A percentile compares a stretch with the other conserved stretches of the same genome.
phyloP scores from a whole-genome alignment of 2,888 invertebrate genomes.

The Philonicus albiceps region DNA sequence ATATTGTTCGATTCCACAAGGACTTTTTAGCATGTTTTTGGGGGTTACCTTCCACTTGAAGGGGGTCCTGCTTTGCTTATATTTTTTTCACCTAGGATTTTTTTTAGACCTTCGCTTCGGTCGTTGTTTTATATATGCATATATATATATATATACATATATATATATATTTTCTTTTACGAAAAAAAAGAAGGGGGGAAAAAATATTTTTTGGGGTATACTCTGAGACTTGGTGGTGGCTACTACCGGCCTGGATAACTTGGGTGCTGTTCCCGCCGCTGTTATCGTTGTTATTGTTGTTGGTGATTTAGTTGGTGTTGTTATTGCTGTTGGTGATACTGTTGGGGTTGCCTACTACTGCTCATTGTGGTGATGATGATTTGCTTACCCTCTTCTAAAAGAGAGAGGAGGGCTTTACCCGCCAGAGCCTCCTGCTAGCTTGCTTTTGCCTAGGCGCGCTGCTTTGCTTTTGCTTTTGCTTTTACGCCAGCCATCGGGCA shows the following conservation, averaged over 20 bases:
- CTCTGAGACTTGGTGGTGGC: not conserved
- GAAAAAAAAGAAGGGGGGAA: not conserved
- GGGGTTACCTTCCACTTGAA: conserved; percentile 1
- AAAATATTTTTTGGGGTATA: conserved; percentile 14
- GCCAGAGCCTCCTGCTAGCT: not conserved
- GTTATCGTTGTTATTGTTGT: not conserved
- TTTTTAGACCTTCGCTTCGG: not conserved
- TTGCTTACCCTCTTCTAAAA: conserved; percentile 21
- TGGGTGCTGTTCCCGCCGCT: not conserved
- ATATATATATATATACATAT: not conserved
- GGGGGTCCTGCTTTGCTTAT: not conserved
- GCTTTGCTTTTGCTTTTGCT: not conserved
- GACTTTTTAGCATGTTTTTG: conserved; percentile 4
- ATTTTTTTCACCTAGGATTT: not conserved
- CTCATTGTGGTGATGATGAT: not conserved
- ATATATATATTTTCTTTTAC: not conserved
- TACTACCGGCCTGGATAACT: not conserved
- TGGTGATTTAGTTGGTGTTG: not conserved
- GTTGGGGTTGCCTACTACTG: not conserved
- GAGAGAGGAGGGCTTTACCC: conserved; percentile 25
- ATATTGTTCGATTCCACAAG: conserved; percentile 4
- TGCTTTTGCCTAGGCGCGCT: not conserved
- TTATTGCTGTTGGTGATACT: not conserved
- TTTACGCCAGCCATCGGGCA: not conserved
- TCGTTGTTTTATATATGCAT: not conserved